Evolutionary conservation across 2,113 vertebrate genomes (phyloP), one percentile per base, ranked within the genome.

Genomic region (Cariama cristata): DNA sequence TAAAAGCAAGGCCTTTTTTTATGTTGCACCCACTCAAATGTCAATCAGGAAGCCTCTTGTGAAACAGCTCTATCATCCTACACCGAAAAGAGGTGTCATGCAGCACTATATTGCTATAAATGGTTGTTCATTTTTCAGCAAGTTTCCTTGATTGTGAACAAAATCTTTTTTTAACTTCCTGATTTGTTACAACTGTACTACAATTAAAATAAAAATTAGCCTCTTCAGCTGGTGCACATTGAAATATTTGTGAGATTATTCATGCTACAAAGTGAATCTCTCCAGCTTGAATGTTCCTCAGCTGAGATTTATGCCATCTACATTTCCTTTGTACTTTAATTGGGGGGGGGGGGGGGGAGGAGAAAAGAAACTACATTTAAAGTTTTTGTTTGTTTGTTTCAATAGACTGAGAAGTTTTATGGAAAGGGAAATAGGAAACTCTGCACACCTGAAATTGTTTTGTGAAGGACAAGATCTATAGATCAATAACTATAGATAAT

Each of bases 41-140:
- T 93, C 95, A 96, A 64, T 97, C 96, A 95, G 55, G 50, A 62
- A 92, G 28, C 20, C 49, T 92, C 59, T 40, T 79, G 77, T 66
- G 74, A 71, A 93, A 67, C 19, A 84, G 42, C n/a, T 87, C 53
- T 88, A 45, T 45, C 83, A 74, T 88, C 93, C 83, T 84, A 91
- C 91, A 95, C 75, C 83, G 59, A 91, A 76, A 88, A 76, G 44
- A 87, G 18, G 40, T 86, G 83, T 77, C 93, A 88, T 40, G 63
- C 38, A 62, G 40, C 62, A 58, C 14, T 58, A 28, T 28, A 42
- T 88, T 88, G 33, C 20, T 66, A 24, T 44, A 80, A 55, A 58
- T 50, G 1, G 15, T 32, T 90, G 71, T 42, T 93, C 53, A 44
- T 83, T 92, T 85, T 64, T 83, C 66, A 66, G 33, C 49, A 81